Conservation (phyloP, 2,888 invertebrate species). For the Nomada ruficornis region DNA sequence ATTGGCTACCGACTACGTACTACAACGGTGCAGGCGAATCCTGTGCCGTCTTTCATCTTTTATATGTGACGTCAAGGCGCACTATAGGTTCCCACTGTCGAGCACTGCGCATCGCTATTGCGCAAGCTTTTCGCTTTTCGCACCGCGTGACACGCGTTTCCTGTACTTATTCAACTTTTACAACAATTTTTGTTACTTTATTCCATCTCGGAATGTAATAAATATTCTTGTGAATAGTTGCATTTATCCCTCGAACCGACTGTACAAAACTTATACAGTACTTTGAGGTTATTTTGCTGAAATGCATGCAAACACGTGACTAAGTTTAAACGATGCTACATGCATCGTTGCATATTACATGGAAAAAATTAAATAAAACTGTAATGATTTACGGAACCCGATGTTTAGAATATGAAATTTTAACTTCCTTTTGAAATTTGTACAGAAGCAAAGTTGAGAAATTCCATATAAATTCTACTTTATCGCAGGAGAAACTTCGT, state of each 20-base stretch:
- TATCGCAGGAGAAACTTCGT: not conserved
- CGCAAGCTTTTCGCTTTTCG: slow-evolving; percentile 49
- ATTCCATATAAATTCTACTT: not conserved
- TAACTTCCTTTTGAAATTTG: not conserved
- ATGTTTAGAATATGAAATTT: not conserved
- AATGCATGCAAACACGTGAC: slow-evolving; percentile 48
- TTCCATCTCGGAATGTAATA: not conserved
- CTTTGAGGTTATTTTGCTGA: slow-evolving; percentile 24
- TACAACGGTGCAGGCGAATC: slow-evolving; percentile 86
- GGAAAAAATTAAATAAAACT: slow-evolving; percentile 3
- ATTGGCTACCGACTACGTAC: slow-evolving; percentile 86
- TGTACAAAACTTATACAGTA: not conserved
- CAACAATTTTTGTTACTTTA: slow-evolving; percentile 5
- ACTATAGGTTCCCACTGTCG: slow-evolving; percentile 85
- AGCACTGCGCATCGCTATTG: slow-evolving; percentile 58
- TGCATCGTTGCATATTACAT: not conserved
- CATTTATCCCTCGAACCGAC: not conserved
- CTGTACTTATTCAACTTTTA: slow-evolving; percentile 50
- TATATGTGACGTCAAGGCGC: slow-evolving; percentile 86
- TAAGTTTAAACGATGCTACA: slow-evolving; percentile 36
- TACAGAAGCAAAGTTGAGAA: not conserved
- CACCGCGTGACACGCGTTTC: slow-evolving; percentile 78
- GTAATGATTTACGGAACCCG: not conserved
- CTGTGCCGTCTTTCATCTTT: slow-evolving; percentile 84
- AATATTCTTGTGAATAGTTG: slow-evolving; percentile 25